These are phyloP conservation scores for Colius striatus DNA, from an alignment of 2,113 vertebrate species.

Conservation along the genomic window DNA sequence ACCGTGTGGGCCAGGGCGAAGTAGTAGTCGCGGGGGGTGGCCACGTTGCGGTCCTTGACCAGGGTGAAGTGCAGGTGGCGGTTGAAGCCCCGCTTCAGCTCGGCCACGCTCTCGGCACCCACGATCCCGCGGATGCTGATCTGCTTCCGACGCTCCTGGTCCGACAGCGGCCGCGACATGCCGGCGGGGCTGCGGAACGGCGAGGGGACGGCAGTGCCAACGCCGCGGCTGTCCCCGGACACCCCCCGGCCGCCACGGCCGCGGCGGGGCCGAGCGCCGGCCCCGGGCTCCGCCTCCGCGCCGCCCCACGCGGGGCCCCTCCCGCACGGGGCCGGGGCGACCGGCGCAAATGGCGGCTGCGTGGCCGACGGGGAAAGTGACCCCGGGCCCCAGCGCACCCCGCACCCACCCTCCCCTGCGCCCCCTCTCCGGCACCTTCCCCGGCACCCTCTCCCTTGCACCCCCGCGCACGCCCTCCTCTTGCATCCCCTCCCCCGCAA, in stretches of 20 bases:
- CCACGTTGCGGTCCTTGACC: constrained; percentile 93
- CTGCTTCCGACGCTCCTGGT: constrained; percentile 92
- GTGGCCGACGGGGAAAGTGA: no score
- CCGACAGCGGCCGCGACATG: constrained; percentile 89
- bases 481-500: background rate
- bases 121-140: constrained; percentile 93
- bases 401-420: background rate
- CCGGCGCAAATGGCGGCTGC: no score
- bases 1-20: constrained; percentile 92
- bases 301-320: no score
- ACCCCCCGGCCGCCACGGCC: no score
- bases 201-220: background rate
- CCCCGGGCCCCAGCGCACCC: no score
- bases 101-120: constrained; percentile 89
- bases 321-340: no score
- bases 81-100: constrained; percentile 92
- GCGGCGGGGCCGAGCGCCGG: no score
- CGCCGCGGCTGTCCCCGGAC: background rate
- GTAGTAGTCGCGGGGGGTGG: constrained; percentile 90
- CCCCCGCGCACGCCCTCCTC: no score
- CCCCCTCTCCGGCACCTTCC: background rate
- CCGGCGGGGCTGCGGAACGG: background rate
- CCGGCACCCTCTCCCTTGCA: no score
- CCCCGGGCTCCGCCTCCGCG: no score
- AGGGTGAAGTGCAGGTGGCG: constrained; percentile 92